These are phyloP conservation scores for Harlomillsia oculata DNA, from an alignment of 1,140 invertebrate species.

Conservation along the genomic window DNA sequence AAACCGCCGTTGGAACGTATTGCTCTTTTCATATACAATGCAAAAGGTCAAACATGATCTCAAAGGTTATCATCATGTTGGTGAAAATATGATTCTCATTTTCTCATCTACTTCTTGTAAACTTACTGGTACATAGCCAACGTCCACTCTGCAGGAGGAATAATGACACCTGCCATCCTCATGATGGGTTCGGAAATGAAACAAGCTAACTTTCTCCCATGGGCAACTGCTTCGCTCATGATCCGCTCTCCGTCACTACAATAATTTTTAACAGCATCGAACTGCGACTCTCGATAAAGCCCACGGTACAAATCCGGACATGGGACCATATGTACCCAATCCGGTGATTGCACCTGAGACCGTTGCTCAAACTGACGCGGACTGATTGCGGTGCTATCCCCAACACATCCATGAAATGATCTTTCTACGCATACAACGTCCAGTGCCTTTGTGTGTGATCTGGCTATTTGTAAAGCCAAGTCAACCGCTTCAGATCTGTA, in stretches of 20 bases:
- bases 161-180: conserved; percentile 30
- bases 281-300: conserved; percentile 41
- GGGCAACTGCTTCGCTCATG: conserved; percentile 39
- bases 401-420: conserved; percentile 54
- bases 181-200: conserved; percentile 35
- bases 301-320: conserved; percentile 53
- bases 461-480: conserved; percentile 51
- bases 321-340: conserved; percentile 53
- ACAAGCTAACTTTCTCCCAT: conserved; percentile 28
- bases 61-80: neutral
- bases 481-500: conserved; percentile 51
- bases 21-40: too few species aligned
- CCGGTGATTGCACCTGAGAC: conserved; percentile 31
- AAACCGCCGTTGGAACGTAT: conserved; percentile 49
- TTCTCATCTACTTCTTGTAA: neutral
- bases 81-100: neutral
- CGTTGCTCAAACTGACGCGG: conserved; percentile 47
- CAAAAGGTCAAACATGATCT: conserved; percentile 15
- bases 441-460: conserved; percentile 46
- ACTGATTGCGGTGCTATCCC: conserved; percentile 48
- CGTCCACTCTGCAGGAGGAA: conserved; percentile 32
- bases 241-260: conserved; percentile 45
- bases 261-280: conserved; percentile 43
- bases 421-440: conserved; percentile 53
- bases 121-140: conserved; percentile 33